phyloP scores from a whole-genome alignment of 2,113 vertebrate species.

The Opisthocomus hoazin region DNA sequence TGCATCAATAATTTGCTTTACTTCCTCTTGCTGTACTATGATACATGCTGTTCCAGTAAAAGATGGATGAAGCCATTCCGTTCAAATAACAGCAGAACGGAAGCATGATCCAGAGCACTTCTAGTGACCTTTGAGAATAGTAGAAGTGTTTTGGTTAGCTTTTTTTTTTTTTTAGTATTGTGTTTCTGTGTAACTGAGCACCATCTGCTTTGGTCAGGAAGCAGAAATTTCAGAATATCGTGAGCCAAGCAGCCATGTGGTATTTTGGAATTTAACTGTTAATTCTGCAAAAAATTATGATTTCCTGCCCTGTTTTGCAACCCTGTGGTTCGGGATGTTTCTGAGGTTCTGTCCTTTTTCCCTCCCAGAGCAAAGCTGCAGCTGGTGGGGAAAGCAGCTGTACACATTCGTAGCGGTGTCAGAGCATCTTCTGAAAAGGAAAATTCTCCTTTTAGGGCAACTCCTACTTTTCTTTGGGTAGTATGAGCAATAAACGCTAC shows the following conservation, averaged over 20 bases:
- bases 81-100: not conserved
- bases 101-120: not conserved
- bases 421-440: not conserved
- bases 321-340: not conserved
- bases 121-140: not conserved
- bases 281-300: not conserved
- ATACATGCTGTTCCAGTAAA: not conserved
- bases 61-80: slow-evolving; percentile 12
- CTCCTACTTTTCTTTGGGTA: not conserved
- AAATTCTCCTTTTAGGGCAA: not conserved
- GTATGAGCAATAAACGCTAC: not conserved
- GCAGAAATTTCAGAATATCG: not conserved
- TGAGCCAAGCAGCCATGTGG: slow-evolving; percentile 20
- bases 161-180: not conserved
- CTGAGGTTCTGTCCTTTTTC: not conserved
- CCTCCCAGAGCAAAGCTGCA: not conserved
- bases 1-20: not conserved
- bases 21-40: not conserved
- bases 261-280: slow-evolving; percentile 18
- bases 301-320: slow-evolving; percentile 49
- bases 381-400: not conserved
- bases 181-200: not conserved
- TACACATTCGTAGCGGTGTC: not conserved
- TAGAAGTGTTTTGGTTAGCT: not conserved
- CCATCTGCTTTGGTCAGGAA: slow-evolving; percentile 59